Evolutionary conservation across 2,888 invertebrate genomes (phyloP), one percentile per base, ranked within the genome.

Genomic region (Polyommatus iphigenia): DNA sequence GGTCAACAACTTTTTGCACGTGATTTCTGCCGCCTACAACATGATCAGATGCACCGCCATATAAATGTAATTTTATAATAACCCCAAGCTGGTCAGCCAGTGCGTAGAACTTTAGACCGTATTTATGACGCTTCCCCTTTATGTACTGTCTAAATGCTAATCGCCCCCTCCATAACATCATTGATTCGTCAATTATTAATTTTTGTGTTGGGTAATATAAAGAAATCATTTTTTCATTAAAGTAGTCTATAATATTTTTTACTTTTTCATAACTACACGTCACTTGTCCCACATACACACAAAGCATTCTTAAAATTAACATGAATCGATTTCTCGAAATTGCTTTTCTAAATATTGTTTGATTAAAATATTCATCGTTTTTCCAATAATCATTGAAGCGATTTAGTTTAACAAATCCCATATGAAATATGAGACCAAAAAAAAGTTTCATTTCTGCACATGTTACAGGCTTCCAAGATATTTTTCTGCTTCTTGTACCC

Each of bases 81-180:
- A 81, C 79, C 75, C 82, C 82, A 20, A 78, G 71, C 77, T 81
- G 81, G 76, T 82, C 81, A 78, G 77, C 78, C 41, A 81, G 82
- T 79, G 79, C 81, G 78, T 81, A 81, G 67, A 82, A 80, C 76
- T 81, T 80, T 41, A 82, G 79, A 72, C 82, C 81, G 67, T 81
- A 82, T 76, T 81, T 82, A 78, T 81, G 77, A 67, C 77, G 71
- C 78, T 81, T 82, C 29, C 80, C 80, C 57, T 82, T 79, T 77
- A 81, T 81, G 78, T 82, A 81, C 29, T 80, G 82, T 71, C 82
- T 62, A 71, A 78, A 78, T 73, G 29, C 71, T 78, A 81, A 81
- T 80, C 81, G 54, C 29, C 81, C 82, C 71, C 80, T 78, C 80
- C 81, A 82, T 81, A 81, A 79, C 80, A 81, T 79, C 79, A 80